Evolutionary conservation across 1,140 invertebrate species (phyloP).

Genomic region (Dreissena polymorpha): DNA sequence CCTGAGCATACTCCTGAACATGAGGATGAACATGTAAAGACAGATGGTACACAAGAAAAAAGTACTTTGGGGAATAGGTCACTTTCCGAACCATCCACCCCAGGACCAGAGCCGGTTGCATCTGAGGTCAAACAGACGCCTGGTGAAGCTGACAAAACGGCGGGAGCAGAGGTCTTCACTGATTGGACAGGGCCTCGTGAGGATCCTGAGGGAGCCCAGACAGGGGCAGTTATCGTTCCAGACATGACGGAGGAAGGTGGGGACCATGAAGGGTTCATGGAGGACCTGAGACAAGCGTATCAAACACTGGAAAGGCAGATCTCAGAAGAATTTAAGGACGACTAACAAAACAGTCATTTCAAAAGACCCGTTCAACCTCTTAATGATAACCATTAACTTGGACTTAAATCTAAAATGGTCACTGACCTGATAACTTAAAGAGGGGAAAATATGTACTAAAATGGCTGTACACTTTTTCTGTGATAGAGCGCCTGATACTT

Average conservation of each 20-base stretch:
- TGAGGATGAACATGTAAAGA: not conserved
- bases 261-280: slow-evolving; percentile 64
- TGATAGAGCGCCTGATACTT: too few species aligned
- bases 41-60: too few species aligned
- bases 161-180: slow-evolving; percentile 18
- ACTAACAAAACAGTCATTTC: too few species aligned
- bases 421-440: too few species aligned
- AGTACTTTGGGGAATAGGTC: too few species aligned
- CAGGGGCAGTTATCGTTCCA: not conserved
- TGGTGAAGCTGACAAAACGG: slow-evolving; percentile 36
- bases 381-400: too few species aligned
- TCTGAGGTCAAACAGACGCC: slow-evolving; percentile 31
- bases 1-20: slow-evolving; percentile 2
- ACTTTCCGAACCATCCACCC: slow-evolving; percentile 38
- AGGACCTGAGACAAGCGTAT: slow-evolving; percentile 58
- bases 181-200: slow-evolving; percentile 8
- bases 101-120: slow-evolving; percentile 41
- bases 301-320: slow-evolving; percentile 44
- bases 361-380: too few species aligned
- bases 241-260: slow-evolving; percentile 64
- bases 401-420: too few species aligned
- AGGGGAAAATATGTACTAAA: too few species aligned
- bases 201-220: too few species aligned
- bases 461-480: too few species aligned
- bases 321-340: not conserved